A percentile compares a stretch with the other conserved stretches of the same genome.
phyloP scores from a whole-genome alignment of 2,888 invertebrate species.

The Leucozona laternaria region DNA sequence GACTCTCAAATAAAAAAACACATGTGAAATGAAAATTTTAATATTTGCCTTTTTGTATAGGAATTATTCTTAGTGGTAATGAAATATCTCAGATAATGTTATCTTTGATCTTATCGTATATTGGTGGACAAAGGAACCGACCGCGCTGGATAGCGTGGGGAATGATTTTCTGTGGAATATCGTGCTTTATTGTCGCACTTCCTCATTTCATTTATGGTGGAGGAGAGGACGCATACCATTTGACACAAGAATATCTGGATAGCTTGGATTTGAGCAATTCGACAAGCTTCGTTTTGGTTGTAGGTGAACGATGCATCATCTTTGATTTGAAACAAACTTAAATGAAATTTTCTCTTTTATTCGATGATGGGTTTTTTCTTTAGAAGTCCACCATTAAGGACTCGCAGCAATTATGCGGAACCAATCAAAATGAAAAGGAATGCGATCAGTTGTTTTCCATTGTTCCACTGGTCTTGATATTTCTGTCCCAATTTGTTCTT shows the following conservation, averaged over 20 bases:
- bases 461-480: constrained; percentile 86
- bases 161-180: constrained; percentile 86
- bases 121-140: constrained; percentile 88
- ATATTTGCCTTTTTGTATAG: constrained; percentile 80
- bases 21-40: not conserved
- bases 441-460: constrained; percentile 84
- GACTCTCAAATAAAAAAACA: not conserved
- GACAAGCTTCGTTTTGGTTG: constrained; percentile 77
- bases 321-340: constrained; percentile 39
- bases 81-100: constrained; percentile 88
- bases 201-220: constrained; percentile 87
- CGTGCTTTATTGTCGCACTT: constrained; percentile 86
- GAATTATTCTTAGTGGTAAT: constrained; percentile 88
- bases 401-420: constrained; percentile 79
- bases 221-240: constrained; percentile 83
- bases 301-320: constrained; percentile 76
- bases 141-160: constrained; percentile 88
- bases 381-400: constrained; percentile 78
- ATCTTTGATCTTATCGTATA: constrained; percentile 86
- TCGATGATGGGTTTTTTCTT: not conserved
- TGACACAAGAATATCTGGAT: constrained; percentile 82
- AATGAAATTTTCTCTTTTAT: constrained; percentile 44
- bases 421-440: constrained; percentile 79
- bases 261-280: constrained; percentile 68
- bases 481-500: constrained; percentile 88